Base-by-base conservation (phyloP, 2,888 invertebrate species). In the Nasonia oneida region DNA sequence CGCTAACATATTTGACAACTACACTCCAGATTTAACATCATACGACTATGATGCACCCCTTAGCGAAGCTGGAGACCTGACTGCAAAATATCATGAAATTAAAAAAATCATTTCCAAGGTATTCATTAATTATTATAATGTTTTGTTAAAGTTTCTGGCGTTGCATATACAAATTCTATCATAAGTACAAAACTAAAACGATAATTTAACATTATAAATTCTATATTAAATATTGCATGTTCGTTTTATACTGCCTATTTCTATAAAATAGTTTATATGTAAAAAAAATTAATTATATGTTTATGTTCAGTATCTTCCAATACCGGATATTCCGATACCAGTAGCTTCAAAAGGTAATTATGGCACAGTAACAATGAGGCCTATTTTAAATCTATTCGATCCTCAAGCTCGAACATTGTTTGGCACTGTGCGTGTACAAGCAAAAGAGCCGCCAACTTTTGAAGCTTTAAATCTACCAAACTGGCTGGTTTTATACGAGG, bases 31-130 rank as follows among this genome's bases (percentile, higher is more conserved):
- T 90, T 95, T 97, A 67, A 98, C 98, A 3, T 97, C 97, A 4
- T 98, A 98, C 91, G 99, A 99, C 93, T 99, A 98, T 91, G 98
- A 98, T 92, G 97, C 98, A 1, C 98, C 98, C 0, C 93, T 99
- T 87, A 95, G 95, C 23, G 99, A 99, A 94, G 96, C 97, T 82
- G 98, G 98, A 1, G 98, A 98, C 94, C 96, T 97, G 0, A 98
- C 98, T 0, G 94, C 95, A 0, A 98, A 98, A 94, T 99, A 97
- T 94, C 95, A 94, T 88, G 95, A 94, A 4, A 95, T 98, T 81
- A 95, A 96, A 89, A 94, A 96, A 42, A 93, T 95, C 37, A 94
- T 97, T 85, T 92, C 93, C 83, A 93, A 95, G 93, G 95, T 96
- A 94, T 90, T 53, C 0, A 6, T 5, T 10, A 4, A 64, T 47